Percentiles rank a stretch among this genome's conserved stretches.
phyloP scores from a whole-genome alignment of 2,888 invertebrate species.

The Eumacrocentrus americanus region DNA sequence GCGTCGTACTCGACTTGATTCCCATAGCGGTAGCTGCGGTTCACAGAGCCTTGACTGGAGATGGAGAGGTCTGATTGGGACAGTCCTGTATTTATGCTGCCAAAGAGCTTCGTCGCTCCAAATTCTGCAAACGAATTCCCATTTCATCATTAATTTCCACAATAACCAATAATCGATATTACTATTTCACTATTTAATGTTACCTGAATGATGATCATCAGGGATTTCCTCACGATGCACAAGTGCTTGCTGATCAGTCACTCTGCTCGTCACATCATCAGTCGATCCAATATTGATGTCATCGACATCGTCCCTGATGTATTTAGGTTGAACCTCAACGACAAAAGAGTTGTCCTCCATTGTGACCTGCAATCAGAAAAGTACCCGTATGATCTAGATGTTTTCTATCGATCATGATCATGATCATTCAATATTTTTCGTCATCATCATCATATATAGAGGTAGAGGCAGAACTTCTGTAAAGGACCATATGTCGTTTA shows the following conservation, averaged over 20 bases:
- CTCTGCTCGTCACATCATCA: constrained; percentile 45
- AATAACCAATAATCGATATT: not conserved
- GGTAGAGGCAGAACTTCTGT: too few relatives aligned
- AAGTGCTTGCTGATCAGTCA: constrained; percentile 63
- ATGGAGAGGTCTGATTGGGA: constrained; percentile 82
- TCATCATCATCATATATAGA: too few relatives aligned
- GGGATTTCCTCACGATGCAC: constrained; percentile 62
- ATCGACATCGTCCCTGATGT: constrained; percentile 45
- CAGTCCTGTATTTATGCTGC: constrained; percentile 75
- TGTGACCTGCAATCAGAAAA: constrained; percentile 47
- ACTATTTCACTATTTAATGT: not conserved
- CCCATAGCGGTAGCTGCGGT: constrained; percentile 78
- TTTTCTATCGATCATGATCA: too few relatives aligned
- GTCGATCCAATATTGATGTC: constrained; percentile 45
- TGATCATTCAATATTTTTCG: too few relatives aligned
- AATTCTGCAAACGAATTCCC: constrained; percentile 42
- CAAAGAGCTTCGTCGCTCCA: constrained; percentile 61
- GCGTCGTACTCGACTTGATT: constrained; percentile 80
- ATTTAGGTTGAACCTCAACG: constrained; percentile 54
- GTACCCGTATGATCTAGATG: not conserved
- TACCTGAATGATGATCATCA: constrained; percentile 49
- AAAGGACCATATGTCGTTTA: too few relatives aligned
- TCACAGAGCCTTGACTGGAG: constrained; percentile 73
- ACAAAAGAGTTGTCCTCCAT: constrained; percentile 57
- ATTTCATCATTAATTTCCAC: not conserved